Percentiles rank a stretch among this genome's conserved stretches.
These are phyloP conservation scores for Ptychodera flava DNA, from an alignment of 35 echinoderm and acorn worm genomes.

Conservation along the genomic window DNA sequence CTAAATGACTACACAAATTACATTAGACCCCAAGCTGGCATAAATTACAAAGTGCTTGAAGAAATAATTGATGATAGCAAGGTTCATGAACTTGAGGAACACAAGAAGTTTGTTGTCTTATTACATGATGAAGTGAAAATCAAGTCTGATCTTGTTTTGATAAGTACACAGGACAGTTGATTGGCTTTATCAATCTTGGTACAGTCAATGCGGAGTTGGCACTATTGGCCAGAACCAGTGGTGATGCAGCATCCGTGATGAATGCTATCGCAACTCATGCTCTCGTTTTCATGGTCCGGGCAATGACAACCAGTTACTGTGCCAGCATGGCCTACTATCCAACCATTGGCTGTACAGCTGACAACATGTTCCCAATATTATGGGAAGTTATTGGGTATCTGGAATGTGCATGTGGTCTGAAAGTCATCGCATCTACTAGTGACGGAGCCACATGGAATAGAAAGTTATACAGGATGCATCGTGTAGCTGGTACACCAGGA, in stretches of 20 bases:
- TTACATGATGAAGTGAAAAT: constrained; percentile 60
- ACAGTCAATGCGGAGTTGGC: constrained; percentile 20
- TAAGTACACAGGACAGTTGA: constrained; percentile 12
- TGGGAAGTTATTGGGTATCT: neutral
- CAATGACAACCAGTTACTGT: constrained; percentile 10
- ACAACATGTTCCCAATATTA: too few relatives aligned
- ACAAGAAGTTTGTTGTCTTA: constrained; percentile 26
- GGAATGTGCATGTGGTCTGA: constrained; percentile 19
- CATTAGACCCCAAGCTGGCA: neutral
- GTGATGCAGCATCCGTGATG: neutral
- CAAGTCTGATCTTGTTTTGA: constrained; percentile 31
- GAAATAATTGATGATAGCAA: constrained; percentile 6
- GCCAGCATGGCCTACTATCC: too few relatives aligned
- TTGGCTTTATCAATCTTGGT: constrained; percentile 41
- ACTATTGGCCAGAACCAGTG: constrained; percentile 6
- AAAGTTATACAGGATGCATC: constrained; percentile 17
- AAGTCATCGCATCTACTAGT: constrained; percentile 10
- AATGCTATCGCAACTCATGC: constrained; percentile 32
- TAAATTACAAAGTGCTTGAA: constrained; percentile 17
- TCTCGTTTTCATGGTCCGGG: constrained; percentile 40
- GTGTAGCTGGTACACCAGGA: too few relatives aligned
- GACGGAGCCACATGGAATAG: constrained; percentile 31
- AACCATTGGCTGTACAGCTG: too few relatives aligned
- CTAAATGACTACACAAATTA: neutral
- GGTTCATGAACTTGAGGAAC: neutral